Evolutionary conservation across 2,888 invertebrate species (phyloP).

Genomic region (Meandrusa payeni): DNA sequence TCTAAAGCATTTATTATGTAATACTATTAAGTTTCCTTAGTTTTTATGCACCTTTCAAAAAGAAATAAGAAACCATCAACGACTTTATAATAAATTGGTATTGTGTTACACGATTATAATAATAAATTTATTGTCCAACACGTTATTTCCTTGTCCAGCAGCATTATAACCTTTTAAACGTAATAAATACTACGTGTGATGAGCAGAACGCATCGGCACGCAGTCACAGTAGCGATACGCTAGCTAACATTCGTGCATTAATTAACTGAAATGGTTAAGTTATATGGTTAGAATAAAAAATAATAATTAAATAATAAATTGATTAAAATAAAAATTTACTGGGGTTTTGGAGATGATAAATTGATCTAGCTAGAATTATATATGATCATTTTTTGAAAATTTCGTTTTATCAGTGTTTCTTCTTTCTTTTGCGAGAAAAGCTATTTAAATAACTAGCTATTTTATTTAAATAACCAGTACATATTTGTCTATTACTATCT

Average conservation of each 20-base stretch:
- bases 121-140: conserved; percentile 16
- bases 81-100: conserved; percentile 4
- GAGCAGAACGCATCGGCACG: not conserved
- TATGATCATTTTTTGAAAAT: no score
- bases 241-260: not conserved
- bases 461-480: no score
- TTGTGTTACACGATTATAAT: conserved; percentile 8
- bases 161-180: conserved; percentile 13
- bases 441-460: no score
- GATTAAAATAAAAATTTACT: no score
- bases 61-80: conserved; percentile 8
- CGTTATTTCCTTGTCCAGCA: conserved; percentile 13
- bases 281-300: no score
- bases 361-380: no score
- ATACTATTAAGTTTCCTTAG: not conserved
- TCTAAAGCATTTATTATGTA: not conserved
- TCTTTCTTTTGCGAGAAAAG: no score
- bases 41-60: not conserved
- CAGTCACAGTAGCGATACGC: not conserved
- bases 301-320: no score
- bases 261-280: conserved; percentile 5
- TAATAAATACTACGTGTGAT: conserved; percentile 6
- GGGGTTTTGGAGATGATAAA: no score
- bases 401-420: no score
- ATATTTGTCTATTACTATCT: no score